phyloP scores from a whole-genome alignment of 2,888 invertebrate genomes.

The Drosophila testacea region DNA sequence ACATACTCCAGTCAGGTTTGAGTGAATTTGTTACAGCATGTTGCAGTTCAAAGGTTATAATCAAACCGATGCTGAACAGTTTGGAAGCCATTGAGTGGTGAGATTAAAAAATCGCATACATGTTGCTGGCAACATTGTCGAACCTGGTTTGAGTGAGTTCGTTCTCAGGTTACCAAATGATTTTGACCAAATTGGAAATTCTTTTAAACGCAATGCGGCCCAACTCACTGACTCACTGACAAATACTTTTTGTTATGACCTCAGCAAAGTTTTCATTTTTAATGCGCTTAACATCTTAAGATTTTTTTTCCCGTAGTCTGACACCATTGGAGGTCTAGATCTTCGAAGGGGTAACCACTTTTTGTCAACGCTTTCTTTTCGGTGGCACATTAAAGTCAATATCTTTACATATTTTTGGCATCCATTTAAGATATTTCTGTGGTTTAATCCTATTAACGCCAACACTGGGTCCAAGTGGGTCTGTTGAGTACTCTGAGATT shows the following conservation, averaged over 20 bases:
- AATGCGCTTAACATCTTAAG: conserved; percentile 70
- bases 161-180: not conserved
- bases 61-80: conserved; percentile 14
- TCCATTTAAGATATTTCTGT: conserved; percentile 39
- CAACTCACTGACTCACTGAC: conserved; percentile 20
- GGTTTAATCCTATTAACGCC: conserved; percentile 65
- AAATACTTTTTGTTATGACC: conserved; percentile 44
- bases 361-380: conserved; percentile 67
- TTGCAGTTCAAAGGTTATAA: conserved; percentile 15
- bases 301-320: conserved; percentile 14
- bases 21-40: conserved; percentile 30
- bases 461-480: conserved; percentile 29
- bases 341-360: conserved; percentile 24
- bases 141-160: conserved; percentile 36
- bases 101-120: conserved; percentile 17
- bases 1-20: conserved; percentile 25
- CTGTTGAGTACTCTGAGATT: conserved; percentile 2
- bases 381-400: conserved; percentile 53
- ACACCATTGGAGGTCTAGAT: conserved; percentile 47
- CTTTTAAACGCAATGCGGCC: conserved; percentile 6
- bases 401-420: conserved; percentile 65
- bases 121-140: conserved; percentile 51
- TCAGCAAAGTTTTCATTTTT: conserved; percentile 28
- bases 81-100: conserved; percentile 16
- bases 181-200: not conserved